phyloP scores from a whole-genome alignment of 1,140 invertebrate genomes.

The Phocides pigmalion region DNA sequence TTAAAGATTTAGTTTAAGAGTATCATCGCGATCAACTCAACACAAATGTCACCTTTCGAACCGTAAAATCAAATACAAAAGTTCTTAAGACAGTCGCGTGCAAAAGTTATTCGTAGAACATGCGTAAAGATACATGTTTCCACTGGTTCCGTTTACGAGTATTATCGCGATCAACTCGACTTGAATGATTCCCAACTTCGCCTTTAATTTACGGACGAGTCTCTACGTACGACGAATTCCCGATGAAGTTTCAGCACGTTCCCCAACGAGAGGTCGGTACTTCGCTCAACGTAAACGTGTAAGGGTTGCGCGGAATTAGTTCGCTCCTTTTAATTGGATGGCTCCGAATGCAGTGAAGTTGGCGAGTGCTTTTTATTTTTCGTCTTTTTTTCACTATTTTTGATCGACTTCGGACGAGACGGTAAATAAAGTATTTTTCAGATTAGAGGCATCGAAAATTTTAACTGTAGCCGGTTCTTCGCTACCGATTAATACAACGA shows the following conservation, averaged over 20 bases:
- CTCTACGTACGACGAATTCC: background rate
- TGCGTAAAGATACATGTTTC: conserved; percentile 1
- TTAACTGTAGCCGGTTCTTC: background rate
- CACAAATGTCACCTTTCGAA: too few species aligned
- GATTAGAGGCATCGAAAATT: background rate
- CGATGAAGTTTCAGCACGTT: conserved; percentile 14
- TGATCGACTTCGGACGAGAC: background rate
- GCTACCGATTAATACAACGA: background rate
- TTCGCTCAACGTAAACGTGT: conserved; percentile 19
- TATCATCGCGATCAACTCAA: conserved; percentile 12
- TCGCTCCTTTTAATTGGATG: conserved; percentile 23
- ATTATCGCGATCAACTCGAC: conserved; percentile 12
- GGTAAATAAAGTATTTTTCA: background rate
- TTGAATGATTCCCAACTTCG: conserved; percentile 11
- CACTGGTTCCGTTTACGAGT: conserved; percentile 4
- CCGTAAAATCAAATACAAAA: too few species aligned
- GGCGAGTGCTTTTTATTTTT: conserved; percentile 2
- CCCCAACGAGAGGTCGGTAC: conserved; percentile 12
- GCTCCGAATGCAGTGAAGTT: conserved; percentile 16
- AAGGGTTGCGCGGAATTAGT: conserved; percentile 17
- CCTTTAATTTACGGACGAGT: background rate
- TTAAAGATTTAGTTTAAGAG: background rate
- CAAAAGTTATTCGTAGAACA: background rate
- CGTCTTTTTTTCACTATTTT: conserved; percentile 5
- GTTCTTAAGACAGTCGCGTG: background rate